Evolutionary conservation across 1,140 invertebrate species (phyloP), one percentile per base, ranked within the genome.

Genomic region (Drosophila kepulauana): DNA sequence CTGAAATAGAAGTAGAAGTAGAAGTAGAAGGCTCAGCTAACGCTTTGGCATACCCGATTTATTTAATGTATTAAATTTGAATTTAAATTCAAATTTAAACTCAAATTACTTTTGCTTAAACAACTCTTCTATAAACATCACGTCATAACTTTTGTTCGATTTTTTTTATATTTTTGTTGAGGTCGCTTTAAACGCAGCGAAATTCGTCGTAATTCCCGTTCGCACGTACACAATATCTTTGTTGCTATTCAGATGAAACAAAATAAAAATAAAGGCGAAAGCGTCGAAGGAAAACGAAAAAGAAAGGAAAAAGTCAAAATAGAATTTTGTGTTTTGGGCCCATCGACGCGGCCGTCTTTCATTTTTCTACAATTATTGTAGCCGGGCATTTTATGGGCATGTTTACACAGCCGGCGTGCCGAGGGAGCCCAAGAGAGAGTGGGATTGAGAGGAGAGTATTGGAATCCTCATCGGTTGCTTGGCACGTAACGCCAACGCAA

Each of bases 401-500:
- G 84, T 87, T 87, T 87, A 88, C 84, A 85, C 61, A 76, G 64
- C 54, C 64, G 61, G 56, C 75, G 43, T 49, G 38, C 30, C 51
- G 8, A 25, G 51, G 16, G 62, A 16, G 25, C 11, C 5, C 6
- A 5, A 10, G 15, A 16, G 43, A 35, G 35, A 16, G 28, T 3
- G 13, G 2, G 20, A 25, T 25, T 25, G 20, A 25, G 38, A 20
- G 59, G n/a, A 43, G 46, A 15, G 54, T 62, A 59, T 64, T 57
- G 49, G 43, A 48, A 57, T 70, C 6, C 72, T 58, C 59, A 51
- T 35, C 73, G 72, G 65, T 69, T 82, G 70, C 72, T 82, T 88
- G 82, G 84, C 79, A 88, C 84, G 79, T 87, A 77, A 71, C 68
- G 68, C 63, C 64, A 51, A 69, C 82, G 79, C 78, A 58, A 84